Percentiles rank a stretch among this genome's conserved stretches.
Evolutionary conservation across 1,140 invertebrate species (phyloP).

Genomic region (Elymnias hypermnestra): DNA sequence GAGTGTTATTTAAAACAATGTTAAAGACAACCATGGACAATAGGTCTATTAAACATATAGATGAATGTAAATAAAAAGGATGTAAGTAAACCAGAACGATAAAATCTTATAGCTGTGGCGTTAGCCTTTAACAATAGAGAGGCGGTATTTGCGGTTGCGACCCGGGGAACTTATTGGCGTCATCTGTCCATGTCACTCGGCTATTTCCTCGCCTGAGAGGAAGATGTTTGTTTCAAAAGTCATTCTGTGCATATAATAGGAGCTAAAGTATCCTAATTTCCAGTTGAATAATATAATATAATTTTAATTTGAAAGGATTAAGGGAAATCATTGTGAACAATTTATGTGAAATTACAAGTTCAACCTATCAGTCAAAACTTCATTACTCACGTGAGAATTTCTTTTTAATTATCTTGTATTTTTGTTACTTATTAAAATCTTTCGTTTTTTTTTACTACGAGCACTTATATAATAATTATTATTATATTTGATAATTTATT

Average conservation of each 20-base stretch:
- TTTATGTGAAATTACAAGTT: no score
- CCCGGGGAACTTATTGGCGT: slow-evolving; percentile 54
- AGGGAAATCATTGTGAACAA: no score
- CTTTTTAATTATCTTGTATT: no score
- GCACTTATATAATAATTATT: no score
- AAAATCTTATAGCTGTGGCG: slow-evolving; percentile 15
- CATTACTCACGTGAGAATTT: no score
- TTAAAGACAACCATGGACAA: no score
- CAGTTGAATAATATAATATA: slow-evolving; percentile 17
- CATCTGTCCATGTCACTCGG: slow-evolving; percentile 63
- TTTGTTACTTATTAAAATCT: no score
- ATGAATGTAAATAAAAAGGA: neutral
- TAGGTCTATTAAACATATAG: neutral
- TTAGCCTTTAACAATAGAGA: slow-evolving; percentile 24
- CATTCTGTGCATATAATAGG: slow-evolving; percentile 42
- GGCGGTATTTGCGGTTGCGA: slow-evolving; percentile 27
- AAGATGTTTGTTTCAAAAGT: slow-evolving; percentile 59
- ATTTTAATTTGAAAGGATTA: neutral
- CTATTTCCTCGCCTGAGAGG: slow-evolving; percentile 50
- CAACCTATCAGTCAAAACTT: no score
- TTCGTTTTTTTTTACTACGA: no score
- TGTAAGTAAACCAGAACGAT: slow-evolving; percentile 16
- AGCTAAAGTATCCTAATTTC: slow-evolving; percentile 27
- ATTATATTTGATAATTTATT: no score
- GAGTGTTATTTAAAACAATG: no score